phyloP scores from a whole-genome alignment of 2,888 invertebrate genomes.

The Amphimallon solstitiale region DNA sequence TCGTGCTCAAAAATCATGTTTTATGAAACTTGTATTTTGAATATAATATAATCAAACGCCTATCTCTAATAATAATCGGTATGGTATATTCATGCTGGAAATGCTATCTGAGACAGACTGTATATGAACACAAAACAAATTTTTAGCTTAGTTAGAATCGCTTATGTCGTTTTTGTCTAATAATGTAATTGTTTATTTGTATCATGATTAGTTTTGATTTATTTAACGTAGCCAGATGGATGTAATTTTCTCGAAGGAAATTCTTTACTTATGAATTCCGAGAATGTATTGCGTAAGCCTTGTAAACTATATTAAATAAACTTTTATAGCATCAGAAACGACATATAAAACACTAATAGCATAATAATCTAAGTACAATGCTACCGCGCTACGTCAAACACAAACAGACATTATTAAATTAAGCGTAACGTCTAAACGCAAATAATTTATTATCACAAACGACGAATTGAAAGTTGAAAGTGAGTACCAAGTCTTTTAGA shows the following conservation, averaged over 20 bases:
- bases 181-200: no score
- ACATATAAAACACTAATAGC: conserved; percentile 30
- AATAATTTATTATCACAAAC: conserved; percentile 35
- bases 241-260: background rate
- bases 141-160: no score
- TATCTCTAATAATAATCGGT: no score
- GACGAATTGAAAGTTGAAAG: conserved; percentile 35
- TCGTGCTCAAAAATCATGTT: no score
- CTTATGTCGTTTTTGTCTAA: no score
- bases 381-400: conserved; percentile 25
- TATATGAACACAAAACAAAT: no score
- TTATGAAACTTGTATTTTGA: no score
- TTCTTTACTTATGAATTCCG: background rate
- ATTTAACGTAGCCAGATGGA: no score
- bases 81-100: no score
- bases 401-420: conserved; percentile 34
- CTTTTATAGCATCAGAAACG: conserved; percentile 20
- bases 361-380: conserved; percentile 31
- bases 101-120: no score
- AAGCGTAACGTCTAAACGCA: conserved; percentile 30
- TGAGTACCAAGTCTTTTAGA: conserved; percentile 30
- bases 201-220: no score
- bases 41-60: no score
- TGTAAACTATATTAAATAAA: conserved; percentile 3
- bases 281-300: background rate